Percentiles rank a stretch among this genome's conserved stretches.
These are phyloP conservation scores for Rhyzopertha dominica DNA, from an alignment of 1,140 invertebrate genomes.

Conservation along the genomic window DNA sequence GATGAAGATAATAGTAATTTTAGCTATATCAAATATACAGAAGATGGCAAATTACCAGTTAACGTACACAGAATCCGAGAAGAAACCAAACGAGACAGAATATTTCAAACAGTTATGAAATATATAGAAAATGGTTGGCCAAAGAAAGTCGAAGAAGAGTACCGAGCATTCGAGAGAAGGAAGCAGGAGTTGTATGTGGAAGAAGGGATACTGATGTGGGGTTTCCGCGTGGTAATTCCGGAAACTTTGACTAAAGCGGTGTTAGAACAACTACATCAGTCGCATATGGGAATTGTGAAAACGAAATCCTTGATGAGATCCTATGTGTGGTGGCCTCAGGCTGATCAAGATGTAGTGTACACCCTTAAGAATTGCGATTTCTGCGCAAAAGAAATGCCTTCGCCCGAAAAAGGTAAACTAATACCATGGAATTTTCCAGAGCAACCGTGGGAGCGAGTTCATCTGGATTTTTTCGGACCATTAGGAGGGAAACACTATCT, in stretches of 20 bases:
- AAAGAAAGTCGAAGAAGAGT: too few relatives aligned
- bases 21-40: slow-evolving; percentile 7
- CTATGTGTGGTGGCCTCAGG: slow-evolving; percentile 46
- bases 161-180: too few relatives aligned
- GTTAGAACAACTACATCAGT: slow-evolving; percentile 42
- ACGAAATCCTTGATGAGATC: slow-evolving; percentile 48
- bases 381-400: too few relatives aligned
- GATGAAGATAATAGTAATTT: slow-evolving; percentile 25
- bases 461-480: background rate
- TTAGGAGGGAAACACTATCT: background rate
- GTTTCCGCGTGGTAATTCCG: slow-evolving; percentile 31
- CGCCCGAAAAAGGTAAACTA: background rate
- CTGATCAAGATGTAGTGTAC: slow-evolving; percentile 45
- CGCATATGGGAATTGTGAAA: slow-evolving; percentile 46
- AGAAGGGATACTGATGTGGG: slow-evolving; percentile 8
- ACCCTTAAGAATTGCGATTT: too few relatives aligned
- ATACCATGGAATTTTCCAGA: background rate
- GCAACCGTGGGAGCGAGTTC: background rate
- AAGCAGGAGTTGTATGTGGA: too few relatives aligned
- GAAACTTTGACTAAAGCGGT: slow-evolving; percentile 24
- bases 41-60: slow-evolving; percentile 13
- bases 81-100: slow-evolving; percentile 14
- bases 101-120: too few relatives aligned
- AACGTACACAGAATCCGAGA: slow-evolving; percentile 18
- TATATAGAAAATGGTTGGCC: too few relatives aligned